Base-by-base conservation (phyloP, 2,888 invertebrate genomes). In the Teleogryllus oceanicus region DNA sequence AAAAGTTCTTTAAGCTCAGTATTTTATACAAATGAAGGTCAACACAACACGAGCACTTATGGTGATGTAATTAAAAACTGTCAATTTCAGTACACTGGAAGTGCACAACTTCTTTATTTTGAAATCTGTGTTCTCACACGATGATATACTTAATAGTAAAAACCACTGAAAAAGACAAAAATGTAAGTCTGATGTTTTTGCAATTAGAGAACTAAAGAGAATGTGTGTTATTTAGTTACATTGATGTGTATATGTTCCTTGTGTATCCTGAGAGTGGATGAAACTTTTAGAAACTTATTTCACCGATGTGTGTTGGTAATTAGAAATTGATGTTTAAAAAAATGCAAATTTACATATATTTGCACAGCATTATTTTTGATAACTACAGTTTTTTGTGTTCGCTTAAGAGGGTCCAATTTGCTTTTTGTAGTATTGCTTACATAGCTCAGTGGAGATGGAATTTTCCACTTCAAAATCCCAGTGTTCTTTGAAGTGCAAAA, bases 311-410 rank as follows among this genome's bases (percentile, higher is more conserved):
- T 62, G n/a, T 62, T 62, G n/a, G 13, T 62, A 62, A 62, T 62
- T 62, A 62, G 62, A 62, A 62, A 62, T 62, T 62, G 62, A 62
- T 62, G 62, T 62, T 18, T 16, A 62, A 62, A 62, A 37, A 62
- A 62, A 18, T 62, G n/a, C 13, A 62, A 62, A 62, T 62, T 62
- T 18, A 62, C 62, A 62, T 62, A 62, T 62, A 62, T 62, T 62
- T 62, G 62, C 62, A 62, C 62, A 62, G 62, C 62, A 62, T 62
- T 62, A 62, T 62, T 62, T 62, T 62, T 62, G 62, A 62, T 62
- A 62, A 62, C 62, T 62, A 62, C 62, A 62, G n/a, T 62, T 13
- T 62, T 62, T 62, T 62, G 62, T 62, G 62, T 62, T 62, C 62
- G 62, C 62, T 62, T 62, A 62, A 62, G 62, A 62, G 62, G 62